Base-by-base conservation (phyloP, 2,888 invertebrate species). In the Caenorhabditis zanzibari region DNA sequence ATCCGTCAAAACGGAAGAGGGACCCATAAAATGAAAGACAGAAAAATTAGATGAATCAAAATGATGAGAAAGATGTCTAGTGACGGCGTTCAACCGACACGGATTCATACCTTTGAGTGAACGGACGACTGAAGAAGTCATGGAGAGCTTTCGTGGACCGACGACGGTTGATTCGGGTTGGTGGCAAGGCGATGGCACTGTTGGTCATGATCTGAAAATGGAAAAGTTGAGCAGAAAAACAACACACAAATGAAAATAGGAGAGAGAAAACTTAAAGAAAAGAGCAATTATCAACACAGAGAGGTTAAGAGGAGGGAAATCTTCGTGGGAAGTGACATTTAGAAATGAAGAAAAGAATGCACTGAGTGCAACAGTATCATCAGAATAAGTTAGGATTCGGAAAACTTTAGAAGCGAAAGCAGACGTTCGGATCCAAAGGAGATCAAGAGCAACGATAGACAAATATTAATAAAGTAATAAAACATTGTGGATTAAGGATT, bases 111-210 rank as follows among this genome's bases (percentile, higher is more conserved):
- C 82, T 79, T 19, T 74, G 68, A 32, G 79, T 79, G 74, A 83
- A 83, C 38, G 82, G 82, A 22, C 82, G 77, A 22, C 75, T 81
- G 77, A 83, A 83, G 49, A 83, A 76, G 32, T 83, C 82, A 64
- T 83, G 71, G 16, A 83, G 79, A 49, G 69, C 82, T 69, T 83
- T 83, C 10, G 82, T 83, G 4, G 82, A 83, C 19, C 82, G 52
- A 19, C 82, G 66, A 26, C 82, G 79, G 26, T 77, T 83, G 49
- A 83, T 79, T 41, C 82, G 66, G 24, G 64, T 74, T 54, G 77
- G 47, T 26, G 82, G 69, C 66, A 79, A 74, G 28, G 58, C 59
- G 22, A 81, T 44, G 22, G 49, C 74, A 68, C 74, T 83, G 69
- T 83, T 83, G 14, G 82, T 83, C 82, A 83, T 83, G 61, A 16